Base-by-base conservation (phyloP, 1,140 invertebrate genomes). In the Elymnias hypermnestra region DNA sequence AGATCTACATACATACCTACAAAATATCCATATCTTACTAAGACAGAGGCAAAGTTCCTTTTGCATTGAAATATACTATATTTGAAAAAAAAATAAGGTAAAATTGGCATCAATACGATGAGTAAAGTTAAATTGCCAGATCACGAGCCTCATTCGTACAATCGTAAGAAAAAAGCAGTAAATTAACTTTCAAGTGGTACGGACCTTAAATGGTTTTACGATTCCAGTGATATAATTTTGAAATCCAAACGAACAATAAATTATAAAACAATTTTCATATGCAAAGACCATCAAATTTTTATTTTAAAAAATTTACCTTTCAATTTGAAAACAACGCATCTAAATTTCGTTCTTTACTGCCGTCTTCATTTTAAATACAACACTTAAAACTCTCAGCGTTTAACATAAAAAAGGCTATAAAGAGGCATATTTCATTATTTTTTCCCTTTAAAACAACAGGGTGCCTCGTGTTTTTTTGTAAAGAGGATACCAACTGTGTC, bases 391-490 rank as follows among this genome's bases (percentile, higher is more conserved):
- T 66, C 67, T 66, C 53, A 58, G 61, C 64, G 69, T 76, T 78
- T 74, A 64, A 72, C 68, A 81, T 77, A 81, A 77, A 81, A 59
- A 81, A 65, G 46, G 46, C 56, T 66, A 74, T 66, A 72, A 71
- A 75, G 58, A 72, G 60, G 63, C 72, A 73, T 81, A 81, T 79
- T 81, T 83, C 78, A 83, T 83, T 81, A 78, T 78, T 81, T 83
- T 79, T 83, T 76, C 42, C 69, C 64, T 67, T 62, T 78, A 71
- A 82, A 83, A 84, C 81, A 84, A 81, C 81, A 64, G 81, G 81
- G 81, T 68, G 74, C 62, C 77, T 60, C 56, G 54, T 66, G 71
- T 76, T 84, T 81, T 83, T 82, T 79, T 83, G 66, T 73, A 64
- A 58, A 53, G 49, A 56, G 64, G 63, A 72, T 75, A 62, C 72